phyloP scores from a whole-genome alignment of 2,797 vertebrate genomes.

The Epinephelus coioides region DNA sequence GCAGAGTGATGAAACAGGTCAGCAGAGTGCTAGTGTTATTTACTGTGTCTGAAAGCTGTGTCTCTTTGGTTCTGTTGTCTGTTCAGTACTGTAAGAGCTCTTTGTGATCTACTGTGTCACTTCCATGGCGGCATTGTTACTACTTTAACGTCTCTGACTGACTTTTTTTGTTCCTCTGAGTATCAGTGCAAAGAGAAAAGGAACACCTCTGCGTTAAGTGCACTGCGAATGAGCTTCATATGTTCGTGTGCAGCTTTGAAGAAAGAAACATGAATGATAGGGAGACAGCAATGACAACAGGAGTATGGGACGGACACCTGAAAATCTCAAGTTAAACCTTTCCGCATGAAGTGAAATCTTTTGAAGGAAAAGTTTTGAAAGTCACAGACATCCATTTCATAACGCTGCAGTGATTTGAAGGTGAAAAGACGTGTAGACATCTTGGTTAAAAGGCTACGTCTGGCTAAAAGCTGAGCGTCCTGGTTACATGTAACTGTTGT shows the following conservation, averaged over 20 bases:
- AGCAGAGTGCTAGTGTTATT: conserved; percentile 54
- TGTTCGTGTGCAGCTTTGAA: not conserved
- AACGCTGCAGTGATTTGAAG: conserved; percentile 1
- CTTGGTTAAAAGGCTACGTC: not conserved
- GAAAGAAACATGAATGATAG: conserved; percentile 35
- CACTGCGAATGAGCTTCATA: conserved; percentile 23
- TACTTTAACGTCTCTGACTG: conserved; percentile 41
- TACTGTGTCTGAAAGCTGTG: conserved; percentile 39
- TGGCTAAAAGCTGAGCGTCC: conserved; percentile 1
- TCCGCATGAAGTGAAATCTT: not conserved
- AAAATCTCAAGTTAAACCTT: not conserved
- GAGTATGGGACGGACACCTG: not conserved
- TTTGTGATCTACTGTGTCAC: conserved; percentile 33
- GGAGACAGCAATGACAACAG: not conserved
- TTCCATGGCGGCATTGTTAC: conserved; percentile 52
- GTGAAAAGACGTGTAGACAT: not conserved
- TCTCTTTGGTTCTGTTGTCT: conserved; percentile 42
- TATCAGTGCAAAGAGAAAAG: conserved; percentile 14
- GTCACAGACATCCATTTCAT: not conserved
- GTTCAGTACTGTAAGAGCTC: conserved; percentile 45
- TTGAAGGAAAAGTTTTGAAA: not conserved
- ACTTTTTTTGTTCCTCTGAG: conserved; percentile 21
- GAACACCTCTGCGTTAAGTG: conserved; percentile 43
- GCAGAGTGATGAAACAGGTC: conserved; percentile 55
- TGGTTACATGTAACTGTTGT: not conserved